Base-by-base conservation (phyloP, 2,113 vertebrate species). In the Equus przewalskii region DNA sequence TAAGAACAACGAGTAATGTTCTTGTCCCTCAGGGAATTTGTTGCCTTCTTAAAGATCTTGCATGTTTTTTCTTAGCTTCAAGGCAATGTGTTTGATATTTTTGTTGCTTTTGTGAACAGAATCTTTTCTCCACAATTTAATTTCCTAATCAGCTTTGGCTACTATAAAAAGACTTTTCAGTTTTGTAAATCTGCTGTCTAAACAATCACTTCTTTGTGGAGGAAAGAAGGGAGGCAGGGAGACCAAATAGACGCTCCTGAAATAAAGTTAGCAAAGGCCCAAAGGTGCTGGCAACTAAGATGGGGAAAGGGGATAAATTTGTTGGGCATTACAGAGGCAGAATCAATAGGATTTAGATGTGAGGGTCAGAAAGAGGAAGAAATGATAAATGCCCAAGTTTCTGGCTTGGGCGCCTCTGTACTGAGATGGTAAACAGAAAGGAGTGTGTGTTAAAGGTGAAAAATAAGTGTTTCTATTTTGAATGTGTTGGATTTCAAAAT, bases 301-400 rank as follows among this genome's bases (percentile, higher is more conserved):
- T 2, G 18, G 1, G 14, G 2, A 4, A 21, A 54, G 22, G 13
- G 10, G 4, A 36, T 1, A 14, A 3, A 58, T 22, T 21, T 73
- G 3, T 1, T 58, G 86, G 67, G 30, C 12, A 70, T 30, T 6
- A 58, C 41, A 18, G 30, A 72, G 26, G 30, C 33, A 58, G 36
- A 56, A 67, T 15, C 54, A n/a, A 26, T 12, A 41, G 58, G 18
- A 33, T 49, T 80, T 30, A 62, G 26, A 67, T 44, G 15, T 8
- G 49, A 6, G 33, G 26, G 56, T 22, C 22, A 75, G 73, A 82
- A 64, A 54, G 41, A 51, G 18, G 46, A 72, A 72, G 36, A 62
- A 49, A 78, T 26, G 54, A 60, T 5, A 76, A 96, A 62, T 3
- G 2, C 7, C 36, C 62, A 82, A 3, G 7, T 69, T 78, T 90